These are phyloP conservation scores for Saimiri boliviensis DNA, from an alignment of 2,113 vertebrate genomes.

Conservation along the genomic window DNA sequence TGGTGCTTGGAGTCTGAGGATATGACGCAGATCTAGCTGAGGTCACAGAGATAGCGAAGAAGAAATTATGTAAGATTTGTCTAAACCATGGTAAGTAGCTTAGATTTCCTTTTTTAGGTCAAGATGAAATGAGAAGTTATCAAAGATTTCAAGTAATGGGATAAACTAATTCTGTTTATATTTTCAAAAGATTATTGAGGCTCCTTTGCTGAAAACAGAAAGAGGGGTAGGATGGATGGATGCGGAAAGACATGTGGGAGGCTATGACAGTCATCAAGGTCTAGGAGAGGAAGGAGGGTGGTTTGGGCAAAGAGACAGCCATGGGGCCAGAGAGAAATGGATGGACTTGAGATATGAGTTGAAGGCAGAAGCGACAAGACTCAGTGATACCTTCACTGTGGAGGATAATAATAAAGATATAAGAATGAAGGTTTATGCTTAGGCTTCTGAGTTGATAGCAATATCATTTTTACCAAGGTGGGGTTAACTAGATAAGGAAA, in stretches of 20 bases:
- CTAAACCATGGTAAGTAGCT: not conserved
- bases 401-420: not conserved
- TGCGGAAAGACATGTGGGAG: not conserved
- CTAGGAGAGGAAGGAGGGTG: not conserved
- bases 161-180: not conserved
- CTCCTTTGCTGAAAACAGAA: not conserved
- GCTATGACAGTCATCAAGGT: too few species aligned
- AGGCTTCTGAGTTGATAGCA: not conserved
- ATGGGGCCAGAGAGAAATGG: not conserved
- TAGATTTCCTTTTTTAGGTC: not conserved
- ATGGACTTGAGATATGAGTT: rapidly evolving
- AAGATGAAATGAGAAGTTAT: not conserved
- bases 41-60: not conserved
- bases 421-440: not conserved
- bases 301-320: not conserved
- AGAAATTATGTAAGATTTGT: not conserved
- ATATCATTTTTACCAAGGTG: not conserved
- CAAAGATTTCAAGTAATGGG: not conserved
- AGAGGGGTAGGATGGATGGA: not conserved
- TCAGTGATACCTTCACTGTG: not conserved
- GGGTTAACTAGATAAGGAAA: not conserved
- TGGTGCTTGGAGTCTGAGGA: not conserved
- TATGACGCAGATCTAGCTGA: rapidly evolving
- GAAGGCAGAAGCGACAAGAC: not conserved
- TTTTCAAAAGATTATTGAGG: not conserved